Conservation (phyloP, 2,888 invertebrate genomes). For the Osmoderma eremita region DNA sequence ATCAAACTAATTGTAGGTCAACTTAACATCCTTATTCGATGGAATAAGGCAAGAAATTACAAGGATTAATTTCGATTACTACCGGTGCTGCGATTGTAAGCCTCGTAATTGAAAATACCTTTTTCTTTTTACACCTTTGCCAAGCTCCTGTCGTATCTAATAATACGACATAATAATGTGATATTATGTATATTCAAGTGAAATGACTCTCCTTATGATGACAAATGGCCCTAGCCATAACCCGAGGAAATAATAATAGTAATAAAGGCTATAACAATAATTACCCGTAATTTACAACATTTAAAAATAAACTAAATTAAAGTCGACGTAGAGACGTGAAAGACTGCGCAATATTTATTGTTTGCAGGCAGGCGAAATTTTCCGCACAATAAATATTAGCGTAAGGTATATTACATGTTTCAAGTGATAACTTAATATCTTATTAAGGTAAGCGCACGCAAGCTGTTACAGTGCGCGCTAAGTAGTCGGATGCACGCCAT, state of each 20-base stretch:
- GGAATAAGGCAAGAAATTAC: too few relatives aligned
- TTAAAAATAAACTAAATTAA: conserved; percentile 8
- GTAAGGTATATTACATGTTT: conserved; percentile 62
- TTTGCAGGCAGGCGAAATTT: conserved; percentile 38
- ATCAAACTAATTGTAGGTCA: too few relatives aligned
- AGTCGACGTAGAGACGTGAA: conserved; percentile 30
- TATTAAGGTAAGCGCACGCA: conserved; percentile 62
- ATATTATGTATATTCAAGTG: background rate
- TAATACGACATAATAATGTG: conserved; percentile 2
- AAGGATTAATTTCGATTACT: too few relatives aligned
- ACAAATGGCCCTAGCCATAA: background rate
- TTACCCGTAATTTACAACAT: conserved; percentile 17
- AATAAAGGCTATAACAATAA: conserved; percentile 21
- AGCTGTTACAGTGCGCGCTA: conserved; percentile 53
- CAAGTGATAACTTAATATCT: conserved; percentile 64
- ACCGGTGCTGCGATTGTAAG: too few relatives aligned
- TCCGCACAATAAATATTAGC: conserved; percentile 59
- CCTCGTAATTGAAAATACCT: too few relatives aligned
- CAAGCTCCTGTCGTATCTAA: too few relatives aligned
- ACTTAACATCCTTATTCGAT: too few relatives aligned
- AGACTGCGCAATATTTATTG: conserved; percentile 52
- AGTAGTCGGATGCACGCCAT: conserved; percentile 56
- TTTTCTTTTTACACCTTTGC: too few relatives aligned
- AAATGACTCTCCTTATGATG: background rate
- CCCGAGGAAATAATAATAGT: background rate